A percentile compares a stretch with the other conserved stretches of the same genome.
These are phyloP conservation scores for Apodemia zela DNA, from an alignment of 2,888 invertebrate genomes.

Conservation along the genomic window DNA sequence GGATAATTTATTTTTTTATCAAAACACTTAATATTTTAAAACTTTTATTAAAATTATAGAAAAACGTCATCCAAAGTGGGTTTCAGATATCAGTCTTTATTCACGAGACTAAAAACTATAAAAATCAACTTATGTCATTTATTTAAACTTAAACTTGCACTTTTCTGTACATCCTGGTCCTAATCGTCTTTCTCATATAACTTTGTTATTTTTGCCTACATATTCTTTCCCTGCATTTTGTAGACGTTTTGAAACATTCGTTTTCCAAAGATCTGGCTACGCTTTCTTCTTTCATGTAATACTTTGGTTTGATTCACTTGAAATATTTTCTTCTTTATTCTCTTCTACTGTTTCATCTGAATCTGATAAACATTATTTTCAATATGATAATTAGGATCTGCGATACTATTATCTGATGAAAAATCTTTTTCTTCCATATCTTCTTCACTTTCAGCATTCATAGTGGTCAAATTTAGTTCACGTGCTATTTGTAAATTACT, in stretches of 20 bases:
- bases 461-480: conserved; percentile 23
- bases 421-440: conserved; percentile 24
- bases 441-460: conserved; percentile 24
- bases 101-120: too few species aligned
- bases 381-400: conserved; percentile 24
- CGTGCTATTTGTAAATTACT: conserved; percentile 22
- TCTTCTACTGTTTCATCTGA: conserved; percentile 21
- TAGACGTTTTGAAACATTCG: conserved; percentile 25
- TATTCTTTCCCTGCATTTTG: conserved; percentile 24
- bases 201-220: conserved; percentile 24
- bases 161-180: conserved; percentile 25
- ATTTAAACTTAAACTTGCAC: conserved; percentile 22
- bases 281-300: conserved; percentile 5
- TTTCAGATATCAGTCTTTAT: too few species aligned
- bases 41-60: conserved; percentile 1
- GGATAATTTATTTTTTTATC: not conserved
- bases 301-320: conserved; percentile 21
- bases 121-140: conserved; percentile 3
- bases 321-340: conserved; percentile 22
- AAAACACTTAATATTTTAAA: not conserved
- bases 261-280: conserved; percentile 24
- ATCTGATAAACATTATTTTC: conserved; percentile 22
- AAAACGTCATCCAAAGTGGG: not conserved
- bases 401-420: conserved; percentile 25
- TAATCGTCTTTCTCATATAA: conserved; percentile 24